Conservation (phyloP, 2,888 invertebrate species). For the Syrphus vitripennis region DNA sequence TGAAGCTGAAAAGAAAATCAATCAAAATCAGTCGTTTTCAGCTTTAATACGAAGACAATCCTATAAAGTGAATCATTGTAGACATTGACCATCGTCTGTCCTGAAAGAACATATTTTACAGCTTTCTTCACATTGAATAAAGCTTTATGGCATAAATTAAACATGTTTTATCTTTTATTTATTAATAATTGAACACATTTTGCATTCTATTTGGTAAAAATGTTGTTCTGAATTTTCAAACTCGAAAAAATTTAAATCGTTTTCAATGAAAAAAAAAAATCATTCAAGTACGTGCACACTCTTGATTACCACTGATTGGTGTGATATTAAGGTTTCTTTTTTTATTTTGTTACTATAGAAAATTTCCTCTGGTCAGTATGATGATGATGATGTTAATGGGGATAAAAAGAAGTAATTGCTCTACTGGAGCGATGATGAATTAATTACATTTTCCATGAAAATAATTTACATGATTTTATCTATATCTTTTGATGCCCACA, state of each 20-base stretch:
- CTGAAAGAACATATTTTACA: neutral
- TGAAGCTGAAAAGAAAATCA: neutral
- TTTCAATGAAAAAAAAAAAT: neutral
- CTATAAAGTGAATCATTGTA: neutral
- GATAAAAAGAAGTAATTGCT: neutral
- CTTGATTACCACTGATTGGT: neutral
- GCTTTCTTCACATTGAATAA: neutral
- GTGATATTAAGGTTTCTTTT: neutral
- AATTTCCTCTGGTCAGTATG: neutral
- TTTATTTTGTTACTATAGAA: neutral
- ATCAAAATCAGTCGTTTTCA: neutral
- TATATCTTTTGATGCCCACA: neutral
- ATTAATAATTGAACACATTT: neutral
- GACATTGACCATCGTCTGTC: neutral
- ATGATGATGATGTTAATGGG: no score
- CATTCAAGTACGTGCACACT: neutral
- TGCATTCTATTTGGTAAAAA: neutral
- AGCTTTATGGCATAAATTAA: neutral
- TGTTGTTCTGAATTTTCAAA: neutral
- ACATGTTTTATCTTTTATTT: neutral
- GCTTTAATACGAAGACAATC: neutral
- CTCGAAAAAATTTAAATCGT: neutral
- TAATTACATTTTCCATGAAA: neutral
- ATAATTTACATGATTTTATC: neutral
- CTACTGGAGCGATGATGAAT: slow-evolving; percentile 15